Evolutionary conservation across 2,888 invertebrate genomes (phyloP).

Genomic region (Cabera pusaria): DNA sequence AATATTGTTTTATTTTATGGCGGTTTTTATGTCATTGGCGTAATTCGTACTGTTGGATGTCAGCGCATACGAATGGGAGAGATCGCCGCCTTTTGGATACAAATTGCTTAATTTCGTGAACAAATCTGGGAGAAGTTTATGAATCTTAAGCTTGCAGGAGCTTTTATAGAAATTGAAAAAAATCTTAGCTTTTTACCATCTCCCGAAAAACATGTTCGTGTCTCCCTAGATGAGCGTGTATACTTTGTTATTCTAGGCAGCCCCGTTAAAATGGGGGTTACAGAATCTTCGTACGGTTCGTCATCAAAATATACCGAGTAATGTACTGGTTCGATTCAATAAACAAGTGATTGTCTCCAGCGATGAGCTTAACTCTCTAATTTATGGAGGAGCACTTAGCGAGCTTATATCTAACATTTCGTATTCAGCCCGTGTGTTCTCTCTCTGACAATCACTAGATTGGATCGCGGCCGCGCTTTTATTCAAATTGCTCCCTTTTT

Average conservation of each 20-base stretch:
- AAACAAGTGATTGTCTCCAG: constrained; percentile 8
- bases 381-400: constrained; percentile 18
- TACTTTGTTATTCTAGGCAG: no score
- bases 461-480: constrained; percentile 46
- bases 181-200: background rate
- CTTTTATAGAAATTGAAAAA: constrained; percentile 12
- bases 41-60: constrained; percentile 37
- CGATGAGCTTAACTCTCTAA: constrained; percentile 21
- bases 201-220: no score
- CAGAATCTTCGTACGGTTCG: constrained; percentile 1
- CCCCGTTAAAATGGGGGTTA: no score
- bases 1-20: constrained; percentile 51
- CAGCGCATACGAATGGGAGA: constrained; percentile 43
- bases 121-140: constrained; percentile 5
- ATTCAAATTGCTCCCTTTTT: constrained; percentile 56
- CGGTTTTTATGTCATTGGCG: constrained; percentile 49
- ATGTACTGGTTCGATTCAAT: constrained; percentile 17
- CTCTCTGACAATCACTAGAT: constrained; percentile 49
- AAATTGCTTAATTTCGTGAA: constrained; percentile 11
- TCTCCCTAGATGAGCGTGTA: no score
- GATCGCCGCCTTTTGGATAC: constrained; percentile 21
- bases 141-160: constrained; percentile 6
- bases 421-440: constrained; percentile 25
- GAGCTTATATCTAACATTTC: constrained; percentile 19
- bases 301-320: constrained; percentile 16